Evolutionary conservation across 2,797 vertebrate species (phyloP), one percentile per base, ranked within the genome.

Genomic region (Taenioides sp.): DNA sequence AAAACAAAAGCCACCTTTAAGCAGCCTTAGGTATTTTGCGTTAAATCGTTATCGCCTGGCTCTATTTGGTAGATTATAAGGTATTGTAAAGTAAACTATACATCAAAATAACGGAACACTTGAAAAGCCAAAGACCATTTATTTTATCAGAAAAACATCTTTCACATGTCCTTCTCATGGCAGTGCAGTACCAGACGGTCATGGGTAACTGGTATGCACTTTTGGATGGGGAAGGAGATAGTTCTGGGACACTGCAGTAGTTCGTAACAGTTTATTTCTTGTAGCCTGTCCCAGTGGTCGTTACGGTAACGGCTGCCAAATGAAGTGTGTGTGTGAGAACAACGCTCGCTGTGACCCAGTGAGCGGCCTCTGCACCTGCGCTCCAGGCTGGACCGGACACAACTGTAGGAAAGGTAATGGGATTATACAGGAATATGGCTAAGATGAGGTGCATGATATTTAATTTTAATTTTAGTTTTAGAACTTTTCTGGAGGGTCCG

Each of bases 321-420:
- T 88, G 81, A 92, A 89, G 69, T 99, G 98, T 81, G 82, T 89
- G 71, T 99, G 97, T 3, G 95, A 95, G 73, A 96, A 97, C 4
- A 92, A 95, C 0, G 95, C 95, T 0, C 92, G 82, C 43, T 99
- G 97, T 69, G 91, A 99, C 58, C 90, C 94, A 0, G 91, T 84
- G 77, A 96, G 85, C 0, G 98, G 98, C 2, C 93, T 31, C 0
- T 98, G 97, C 72, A 93, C 89, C 83, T 99, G 98, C 20, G 77
- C 94, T 0, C 88, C 96, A 0, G 97, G 97, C 37, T 95, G 96
- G 96, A 97, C 90, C 0, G 98, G 98, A 54, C 77, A 88, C 65
- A 85, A 83, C 92, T 99, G 97, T 81, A 94, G 91, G 81, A 95
- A 92, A 95, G 96, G 97, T 98, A 88, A 84, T 58, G 22, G 23